Evolutionary conservation across 1,140 invertebrate genomes (phyloP), one percentile per base, ranked within the genome.

Genomic region (Nephotettix cincticeps): DNA sequence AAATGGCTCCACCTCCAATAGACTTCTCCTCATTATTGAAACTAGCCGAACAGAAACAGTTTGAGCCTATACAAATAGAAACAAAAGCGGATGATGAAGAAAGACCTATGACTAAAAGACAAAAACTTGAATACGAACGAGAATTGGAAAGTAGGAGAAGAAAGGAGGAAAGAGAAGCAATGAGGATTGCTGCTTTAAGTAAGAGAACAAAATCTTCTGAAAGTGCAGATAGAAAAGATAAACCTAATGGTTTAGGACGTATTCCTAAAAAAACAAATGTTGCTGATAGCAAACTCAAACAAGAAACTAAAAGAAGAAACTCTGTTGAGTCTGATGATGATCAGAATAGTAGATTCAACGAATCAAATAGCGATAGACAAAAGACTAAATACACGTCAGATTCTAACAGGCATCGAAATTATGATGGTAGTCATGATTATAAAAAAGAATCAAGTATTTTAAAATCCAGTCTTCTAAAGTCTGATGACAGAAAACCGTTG

Each of bases 31-130:
- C 90, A 54, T 76, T 95, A 21, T 76, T 95, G 0, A 91, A 93
- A 79, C 79, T 96, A 17, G 93, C 93, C 6, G 90, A 91, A 73
- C 86, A 93, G 78, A 95, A 95, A 78, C 92, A 94, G 74, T 84
- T 87, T 79, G 91, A 94, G 79, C 92, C 93, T 0, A 81, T 94
- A 32, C 78, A 88, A 14, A 78, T 85, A 36, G 86, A 89, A 76
- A 83, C 85, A 54, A 88, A 89, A 73, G 77, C 36, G 13, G 88
- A 88, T 78, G 78, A 80, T 23, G 83, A 84, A 74, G 80, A 88
- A 54, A 76, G 80, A 80, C 86, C 0, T 6, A 89, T 94, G 84
- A 95, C 93, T 0, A 91, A 92, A 71, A 92, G 89, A 74, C 91
- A 95, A 76, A 92, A 88, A 75, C 84, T 84, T 51, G 91, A 93